phyloP scores from a whole-genome alignment of 2,888 invertebrate genomes.

The Germaria angustata region DNA sequence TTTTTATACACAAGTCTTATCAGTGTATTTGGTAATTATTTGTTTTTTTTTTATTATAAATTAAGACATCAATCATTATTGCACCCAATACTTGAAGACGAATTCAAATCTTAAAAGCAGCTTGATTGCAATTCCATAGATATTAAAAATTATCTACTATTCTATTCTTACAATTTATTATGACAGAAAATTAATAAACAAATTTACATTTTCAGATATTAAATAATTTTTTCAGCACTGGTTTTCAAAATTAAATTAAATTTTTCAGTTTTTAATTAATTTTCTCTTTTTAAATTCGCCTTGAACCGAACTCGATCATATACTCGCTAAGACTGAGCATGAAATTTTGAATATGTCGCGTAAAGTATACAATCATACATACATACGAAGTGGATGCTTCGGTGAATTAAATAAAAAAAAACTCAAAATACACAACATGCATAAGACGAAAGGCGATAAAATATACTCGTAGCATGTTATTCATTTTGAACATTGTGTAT shows the following conservation, averaged over 20 bases:
- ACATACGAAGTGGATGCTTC: slow-evolving; percentile 17
- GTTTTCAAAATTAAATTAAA: background rate
- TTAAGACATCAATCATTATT: slow-evolving; percentile 12
- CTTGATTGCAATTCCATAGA: no score
- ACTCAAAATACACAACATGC: slow-evolving; percentile 37
- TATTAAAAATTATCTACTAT: no score
- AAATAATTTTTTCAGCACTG: slow-evolving; percentile 21
- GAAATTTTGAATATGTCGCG: slow-evolving; percentile 57
- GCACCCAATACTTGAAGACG: background rate
- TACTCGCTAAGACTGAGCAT: slow-evolving; percentile 67
- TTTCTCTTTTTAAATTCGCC: slow-evolving; percentile 5
- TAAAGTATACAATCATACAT: slow-evolving; percentile 16
- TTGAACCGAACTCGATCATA: slow-evolving; percentile 67
- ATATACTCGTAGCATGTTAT: slow-evolving; percentile 10
- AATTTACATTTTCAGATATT: no score
- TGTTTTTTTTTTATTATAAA: slow-evolving; percentile 43
- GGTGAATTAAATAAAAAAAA: slow-evolving; percentile 36
- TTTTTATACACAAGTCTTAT: slow-evolving; percentile 39
- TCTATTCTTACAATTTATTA: no score
- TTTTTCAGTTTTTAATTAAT: slow-evolving; percentile 26
- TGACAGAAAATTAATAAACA: no score
- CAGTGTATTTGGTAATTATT: slow-evolving; percentile 39
- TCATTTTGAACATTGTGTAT: slow-evolving; percentile 36
- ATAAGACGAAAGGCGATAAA: slow-evolving; percentile 62
- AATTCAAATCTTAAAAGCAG: background rate